These are phyloP conservation scores for Pemphredon lugubris DNA, from an alignment of 2,888 invertebrate genomes.

Conservation along the genomic window DNA sequence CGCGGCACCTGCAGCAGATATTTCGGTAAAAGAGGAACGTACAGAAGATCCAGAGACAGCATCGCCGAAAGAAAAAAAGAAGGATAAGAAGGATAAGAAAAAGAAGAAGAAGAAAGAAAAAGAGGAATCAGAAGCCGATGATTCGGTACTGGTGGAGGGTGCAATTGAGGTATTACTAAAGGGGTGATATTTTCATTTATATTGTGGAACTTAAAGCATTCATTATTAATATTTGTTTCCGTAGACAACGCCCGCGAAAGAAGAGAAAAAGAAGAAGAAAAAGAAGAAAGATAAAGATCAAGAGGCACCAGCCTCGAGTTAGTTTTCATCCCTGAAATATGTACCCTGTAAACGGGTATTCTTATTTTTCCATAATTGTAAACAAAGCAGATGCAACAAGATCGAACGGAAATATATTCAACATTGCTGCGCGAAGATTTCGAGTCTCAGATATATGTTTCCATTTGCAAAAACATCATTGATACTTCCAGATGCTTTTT, in stretches of 20 bases:
- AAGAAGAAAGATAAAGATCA: slow-evolving; percentile 57
- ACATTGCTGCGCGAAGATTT: not conserved
- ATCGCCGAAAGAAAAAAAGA: slow-evolving; percentile 77
- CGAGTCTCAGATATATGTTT: not conserved
- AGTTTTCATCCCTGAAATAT: slow-evolving; percentile 27
- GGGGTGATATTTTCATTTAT: slow-evolving; percentile 7
- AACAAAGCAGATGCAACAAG: not conserved
- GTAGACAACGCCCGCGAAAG: slow-evolving; percentile 81
- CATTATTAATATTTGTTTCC: slow-evolving; percentile 17
- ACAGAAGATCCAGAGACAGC: slow-evolving; percentile 70
- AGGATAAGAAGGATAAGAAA: slow-evolving; percentile 79
- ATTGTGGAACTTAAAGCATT: slow-evolving; percentile 17
- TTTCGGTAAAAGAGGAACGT: slow-evolving; percentile 84
- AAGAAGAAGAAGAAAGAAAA: slow-evolving; percentile 78
- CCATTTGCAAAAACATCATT: not conserved
- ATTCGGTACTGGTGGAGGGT: slow-evolving; percentile 74
- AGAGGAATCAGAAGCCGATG: slow-evolving; percentile 72
- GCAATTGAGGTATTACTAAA: slow-evolving; percentile 71
- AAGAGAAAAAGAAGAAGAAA: slow-evolving; percentile 90
- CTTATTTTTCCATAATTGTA: not conserved
- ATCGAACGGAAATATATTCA: not conserved
- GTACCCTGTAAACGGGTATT: not conserved
- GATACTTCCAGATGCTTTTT: too few species aligned
- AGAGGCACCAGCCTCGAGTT: slow-evolving; percentile 42
- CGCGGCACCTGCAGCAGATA: slow-evolving; percentile 84